Evolutionary conservation across 1,140 invertebrate genomes (phyloP).

Genomic region (Solenopsis fugax): DNA sequence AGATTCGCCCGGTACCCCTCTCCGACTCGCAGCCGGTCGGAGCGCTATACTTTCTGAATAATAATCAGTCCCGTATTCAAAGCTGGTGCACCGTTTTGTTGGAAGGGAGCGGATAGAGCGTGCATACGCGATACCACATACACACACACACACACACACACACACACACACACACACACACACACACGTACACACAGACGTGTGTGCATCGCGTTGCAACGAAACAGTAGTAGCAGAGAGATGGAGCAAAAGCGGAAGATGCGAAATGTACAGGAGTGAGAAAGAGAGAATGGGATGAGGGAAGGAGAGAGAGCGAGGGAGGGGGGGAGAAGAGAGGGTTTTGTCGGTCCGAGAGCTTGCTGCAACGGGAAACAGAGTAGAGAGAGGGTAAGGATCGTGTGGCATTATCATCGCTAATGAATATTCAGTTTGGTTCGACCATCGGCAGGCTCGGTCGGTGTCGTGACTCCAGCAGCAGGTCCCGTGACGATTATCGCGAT

Average conservation of each 20-base stretch:
- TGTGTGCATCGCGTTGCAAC: conserved; percentile 44
- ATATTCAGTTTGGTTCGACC: conserved; percentile 83
- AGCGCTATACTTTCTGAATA: conserved; percentile 83
- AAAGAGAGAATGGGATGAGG: conserved; percentile 10
- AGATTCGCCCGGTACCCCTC: conserved; percentile 58
- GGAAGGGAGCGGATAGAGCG: conserved; percentile 46
- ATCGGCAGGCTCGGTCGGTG: conserved; percentile 74
- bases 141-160: no score
- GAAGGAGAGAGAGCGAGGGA: neutral
- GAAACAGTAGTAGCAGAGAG: conserved; percentile 51
- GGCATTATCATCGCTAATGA: conserved; percentile 85
- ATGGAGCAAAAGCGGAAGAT: conserved; percentile 27
- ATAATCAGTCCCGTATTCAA: conserved; percentile 82
- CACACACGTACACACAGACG: neutral
- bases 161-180: no score
- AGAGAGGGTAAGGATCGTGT: conserved; percentile 69
- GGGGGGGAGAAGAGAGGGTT: neutral
- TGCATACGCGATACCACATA: neutral
- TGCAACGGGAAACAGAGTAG: conserved; percentile 23
- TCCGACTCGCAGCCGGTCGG: conserved; percentile 70
- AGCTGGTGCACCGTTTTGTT: conserved; percentile 44
- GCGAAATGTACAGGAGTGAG: conserved; percentile 39
- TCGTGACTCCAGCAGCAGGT: conserved; percentile 76
- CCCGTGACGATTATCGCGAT: conserved; percentile 75
- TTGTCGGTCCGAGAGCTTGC: conserved; percentile 25